Conservation (phyloP, 2,797 vertebrate genomes). For the Erethizon dorsatum region DNA sequence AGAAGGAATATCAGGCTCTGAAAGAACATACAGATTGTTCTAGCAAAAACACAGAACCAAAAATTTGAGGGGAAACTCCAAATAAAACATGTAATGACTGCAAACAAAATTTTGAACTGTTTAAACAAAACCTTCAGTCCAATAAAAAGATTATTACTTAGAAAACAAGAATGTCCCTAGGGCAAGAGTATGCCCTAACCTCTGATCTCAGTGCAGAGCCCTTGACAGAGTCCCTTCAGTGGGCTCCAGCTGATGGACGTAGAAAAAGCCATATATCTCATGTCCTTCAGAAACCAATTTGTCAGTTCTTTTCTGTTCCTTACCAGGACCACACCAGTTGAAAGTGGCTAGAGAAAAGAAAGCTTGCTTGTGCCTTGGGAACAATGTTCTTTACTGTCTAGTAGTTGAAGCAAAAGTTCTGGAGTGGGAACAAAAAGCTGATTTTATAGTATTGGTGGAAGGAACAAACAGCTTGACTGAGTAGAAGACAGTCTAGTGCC, state of each 20-base stretch:
- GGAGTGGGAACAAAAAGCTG: constrained; percentile 61
- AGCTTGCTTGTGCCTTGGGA: constrained; percentile 8
- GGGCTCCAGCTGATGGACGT: background rate
- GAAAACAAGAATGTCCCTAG: constrained; percentile 33
- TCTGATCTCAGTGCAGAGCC: background rate
- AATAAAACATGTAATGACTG: constrained; percentile 58
- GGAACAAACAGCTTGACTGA: constrained; percentile 64
- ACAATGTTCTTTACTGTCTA: constrained; percentile 28
- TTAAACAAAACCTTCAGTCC: constrained; percentile 41
- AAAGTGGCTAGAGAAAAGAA: constrained; percentile 61
- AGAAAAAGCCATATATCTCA: background rate
- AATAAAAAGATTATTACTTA: constrained; percentile 26
- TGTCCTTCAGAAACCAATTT: constrained; percentile 42
- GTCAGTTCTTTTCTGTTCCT: constrained; percentile 18
- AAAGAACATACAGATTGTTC: constrained; percentile 62
- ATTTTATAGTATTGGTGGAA: constrained; percentile 49
- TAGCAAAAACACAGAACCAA: constrained; percentile 50
- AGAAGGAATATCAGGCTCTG: constrained; percentile 13
- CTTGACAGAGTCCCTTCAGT: background rate
- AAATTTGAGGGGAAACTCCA: background rate
- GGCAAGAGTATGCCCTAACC: background rate
- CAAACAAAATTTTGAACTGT: constrained; percentile 41
- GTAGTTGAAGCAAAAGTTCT: constrained; percentile 46
- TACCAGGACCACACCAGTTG: constrained; percentile 54
- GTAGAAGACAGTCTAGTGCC: constrained; percentile 35